Base-by-base conservation (phyloP, 2,888 invertebrate genomes). In the Aelia acuminata region DNA sequence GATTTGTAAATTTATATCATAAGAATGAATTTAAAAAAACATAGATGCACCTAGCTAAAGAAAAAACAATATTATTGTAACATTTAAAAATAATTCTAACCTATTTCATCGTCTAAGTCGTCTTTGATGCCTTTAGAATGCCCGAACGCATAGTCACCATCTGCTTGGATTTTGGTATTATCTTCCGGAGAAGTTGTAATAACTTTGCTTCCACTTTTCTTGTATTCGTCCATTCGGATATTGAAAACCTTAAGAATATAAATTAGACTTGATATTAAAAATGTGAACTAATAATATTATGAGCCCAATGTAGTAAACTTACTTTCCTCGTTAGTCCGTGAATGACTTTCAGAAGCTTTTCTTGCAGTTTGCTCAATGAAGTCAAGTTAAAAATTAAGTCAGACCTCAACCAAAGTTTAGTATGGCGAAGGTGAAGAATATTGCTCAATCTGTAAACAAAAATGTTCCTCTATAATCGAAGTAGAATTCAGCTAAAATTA, bases 291-390 rank as follows among this genome's bases (percentile, higher is more conserved):
- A n/a, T n/a, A n/a, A n/a, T n/a, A n/a, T n/a, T n/a, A 43, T 10
- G 4, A 4, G 43, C 10, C 43, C 43, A 43, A 10, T 80, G 7
- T 43, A 80, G n/a, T 47, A 11, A n/a, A 80, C 87, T 39, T 88
- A 96, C 96, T 93, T 96, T 96, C 91, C 95, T 95, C 49, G 97
- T 97, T 85, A 97, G 93, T 49, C 96, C 96, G 91, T 97, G 97
- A 91, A 97, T 97, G 90, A 96, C 94, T 90, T 94, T 94, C 84
- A 97, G 93, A 11, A 97, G 94, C 89, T 95, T 94, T n/a, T 94
- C 94, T 92, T 97, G 97, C 89, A 94, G 94, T 91, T 95, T 95
- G 88, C 95, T 95, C 92, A 96, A 95, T 89, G 95, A 94, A 5
- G 96, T 96, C 63, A 96, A 93, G 91, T 95, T 95, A 93, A 97